Conservation (phyloP, 2,888 invertebrate genomes). For the Acronicta psi region DNA sequence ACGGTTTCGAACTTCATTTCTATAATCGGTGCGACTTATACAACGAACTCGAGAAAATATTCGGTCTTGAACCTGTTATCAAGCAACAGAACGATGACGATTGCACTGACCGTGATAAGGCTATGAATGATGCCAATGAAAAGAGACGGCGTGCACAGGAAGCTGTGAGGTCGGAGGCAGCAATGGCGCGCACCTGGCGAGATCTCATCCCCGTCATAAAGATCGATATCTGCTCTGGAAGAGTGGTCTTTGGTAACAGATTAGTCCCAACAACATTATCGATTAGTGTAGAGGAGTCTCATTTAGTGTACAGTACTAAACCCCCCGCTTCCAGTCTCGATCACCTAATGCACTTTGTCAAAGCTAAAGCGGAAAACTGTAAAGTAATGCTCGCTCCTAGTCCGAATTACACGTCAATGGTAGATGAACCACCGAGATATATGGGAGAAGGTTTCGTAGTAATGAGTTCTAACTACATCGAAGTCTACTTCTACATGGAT, state of each 20-base stretch:
- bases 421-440: conserved; percentile 97
- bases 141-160: conserved; percentile 86
- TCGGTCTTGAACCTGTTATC: conserved; percentile 94
- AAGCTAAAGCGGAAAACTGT: conserved; percentile 98
- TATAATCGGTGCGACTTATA: conserved; percentile 97
- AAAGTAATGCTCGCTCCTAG: conserved; percentile 98
- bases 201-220: conserved; percentile 99
- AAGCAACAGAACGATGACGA: conserved; percentile 90
- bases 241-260: conserved; percentile 98
- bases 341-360: conserved; percentile 98
- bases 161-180: conserved; percentile 92
- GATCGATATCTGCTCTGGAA: conserved; percentile 96
- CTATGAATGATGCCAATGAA: conserved; percentile 90
- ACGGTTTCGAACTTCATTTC: conserved; percentile 98
- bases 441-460: conserved; percentile 99
- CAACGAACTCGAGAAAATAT: conserved; percentile 95
- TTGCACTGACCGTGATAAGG: conserved; percentile 87
- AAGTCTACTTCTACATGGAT: conserved; percentile 99
- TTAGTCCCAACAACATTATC: conserved; percentile 97
- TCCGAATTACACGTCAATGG: conserved; percentile 97
- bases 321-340: conserved; percentile 98
- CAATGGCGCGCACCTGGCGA: conserved; percentile 96
- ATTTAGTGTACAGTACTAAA: conserved; percentile 98
- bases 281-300: conserved; percentile 97
- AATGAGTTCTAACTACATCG: conserved; percentile 97